Evolutionary conservation across 2,888 invertebrate species (phyloP), one percentile per base, ranked within the genome.

Genomic region (Pecten maximus): DNA sequence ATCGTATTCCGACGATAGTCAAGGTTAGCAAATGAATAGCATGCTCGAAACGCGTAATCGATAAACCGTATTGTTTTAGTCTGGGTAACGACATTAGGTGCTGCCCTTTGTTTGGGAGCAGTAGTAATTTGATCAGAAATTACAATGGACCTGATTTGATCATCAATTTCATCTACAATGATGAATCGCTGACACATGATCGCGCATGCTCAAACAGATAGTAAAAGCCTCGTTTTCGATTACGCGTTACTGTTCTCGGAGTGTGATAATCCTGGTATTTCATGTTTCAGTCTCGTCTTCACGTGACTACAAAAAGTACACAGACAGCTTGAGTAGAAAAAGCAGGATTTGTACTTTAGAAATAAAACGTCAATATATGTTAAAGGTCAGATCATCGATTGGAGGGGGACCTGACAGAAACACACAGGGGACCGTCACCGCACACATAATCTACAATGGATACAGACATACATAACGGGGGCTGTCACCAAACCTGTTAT

Each of bases 81-180:
- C 74, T 35, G 74, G n/a, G 35, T 28, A 74, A 74, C 74, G 35
- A 74, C 74, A 74, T 74, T 74, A 74, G 74, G 74, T 28, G 74
- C 10, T 74, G 74, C 74, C 35, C 74, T 74, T 74, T 74, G 74
- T 74, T 74, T 74, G 74, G 35, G 74, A 74, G 35, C 74, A 74
- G 35, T 74, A 10, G 74, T 74, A 74, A 74, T 74, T 74, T 74
- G 74, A 74, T 74, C 74, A 74, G 74, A 74, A 74, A 74, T 74
- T 74, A 74, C 74, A 74, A 74, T 74, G 74, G 74, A 35, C 74
- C 74, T 74, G 74, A 74, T 74, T 74, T 74, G 74, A 74, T 74
- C 74, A 74, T 74, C 74, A 74, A 74, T 74, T 74, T 74, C 74
- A 74, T 74, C 74, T 74, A 74, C 74, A 74, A 74, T 74, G 74